Percentiles rank a stretch among this genome's conserved stretches.
Evolutionary conservation across 1,140 invertebrate species (phyloP).

Genomic region (Babylonia areolata): DNA sequence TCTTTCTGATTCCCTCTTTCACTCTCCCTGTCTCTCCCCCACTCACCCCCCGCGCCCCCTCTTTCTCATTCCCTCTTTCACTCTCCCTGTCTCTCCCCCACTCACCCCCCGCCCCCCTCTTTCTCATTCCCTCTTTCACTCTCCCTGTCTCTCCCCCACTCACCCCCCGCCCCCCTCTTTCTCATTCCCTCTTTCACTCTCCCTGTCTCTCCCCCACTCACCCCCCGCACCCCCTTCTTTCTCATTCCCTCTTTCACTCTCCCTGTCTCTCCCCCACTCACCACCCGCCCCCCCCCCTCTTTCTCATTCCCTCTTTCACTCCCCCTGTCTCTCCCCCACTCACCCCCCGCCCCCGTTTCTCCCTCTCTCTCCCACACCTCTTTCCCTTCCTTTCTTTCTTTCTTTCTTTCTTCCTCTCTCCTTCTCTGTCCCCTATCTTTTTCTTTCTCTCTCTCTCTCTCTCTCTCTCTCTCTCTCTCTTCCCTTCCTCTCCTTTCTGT

Average conservation of each 20-base stretch:
- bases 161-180: too few species aligned
- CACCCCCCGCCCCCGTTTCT: not conserved
- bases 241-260: not conserved
- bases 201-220: not conserved
- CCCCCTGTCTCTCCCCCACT: not conserved
- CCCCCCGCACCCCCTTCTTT: too few species aligned
- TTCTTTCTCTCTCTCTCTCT: conserved; percentile 32
- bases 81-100: too few species aligned
- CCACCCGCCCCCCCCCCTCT: not conserved
- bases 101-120: too few species aligned
- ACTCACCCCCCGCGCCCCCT: too few species aligned
- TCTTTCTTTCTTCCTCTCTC: not conserved
- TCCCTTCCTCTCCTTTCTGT: not conserved
- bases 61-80: too few species aligned
- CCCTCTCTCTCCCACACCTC: too few species aligned
- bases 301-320: not conserved
- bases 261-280: not conserved
- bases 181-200: too few species aligned
- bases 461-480: conserved; percentile 34
- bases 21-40: too few species aligned
- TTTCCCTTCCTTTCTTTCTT: not conserved
- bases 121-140: too few species aligned
- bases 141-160: too few species aligned
- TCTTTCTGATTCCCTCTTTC: too few species aligned
- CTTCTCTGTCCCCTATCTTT: not conserved